Evolutionary conservation across 2,113 vertebrate species (phyloP).

Genomic region (Ceuthmochares aereus): DNA sequence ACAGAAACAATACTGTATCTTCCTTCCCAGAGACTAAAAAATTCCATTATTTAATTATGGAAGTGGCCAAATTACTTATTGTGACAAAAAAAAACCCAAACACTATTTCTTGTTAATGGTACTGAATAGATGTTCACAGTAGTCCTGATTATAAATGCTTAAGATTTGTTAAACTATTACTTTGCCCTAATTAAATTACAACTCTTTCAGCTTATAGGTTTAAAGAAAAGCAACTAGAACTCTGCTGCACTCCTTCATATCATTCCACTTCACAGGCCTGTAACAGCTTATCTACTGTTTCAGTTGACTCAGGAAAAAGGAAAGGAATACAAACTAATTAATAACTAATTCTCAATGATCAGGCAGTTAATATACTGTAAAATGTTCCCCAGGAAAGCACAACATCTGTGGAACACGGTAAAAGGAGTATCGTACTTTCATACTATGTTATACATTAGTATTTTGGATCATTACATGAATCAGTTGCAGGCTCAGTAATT

Average conservation of each 20-base stretch:
- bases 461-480: slow-evolving; percentile 29
- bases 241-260: not conserved
- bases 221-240: not conserved
- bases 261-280: not conserved
- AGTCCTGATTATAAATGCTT: not conserved
- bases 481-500: slow-evolving; percentile 68
- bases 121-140: not conserved
- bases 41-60: not conserved
- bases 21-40: not conserved
- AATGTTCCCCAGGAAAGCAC: slow-evolving; percentile 39
- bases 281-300: not conserved
- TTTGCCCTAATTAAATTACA: not conserved
- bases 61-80: not conserved
- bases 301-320: not conserved
- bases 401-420: slow-evolving; percentile 2
- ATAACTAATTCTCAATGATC: slow-evolving; percentile 37
- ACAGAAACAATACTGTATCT: not conserved
- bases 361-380: slow-evolving; percentile 59
- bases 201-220: not conserved
- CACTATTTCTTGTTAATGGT: not conserved
- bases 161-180: not conserved
- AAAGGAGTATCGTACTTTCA: slow-evolving; percentile 13
- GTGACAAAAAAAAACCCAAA: not conserved
- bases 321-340: slow-evolving; percentile 41
- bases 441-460: slow-evolving; percentile 39